phyloP scores from a whole-genome alignment of 2,888 invertebrate species.

The Polyommatus iphigenia region DNA sequence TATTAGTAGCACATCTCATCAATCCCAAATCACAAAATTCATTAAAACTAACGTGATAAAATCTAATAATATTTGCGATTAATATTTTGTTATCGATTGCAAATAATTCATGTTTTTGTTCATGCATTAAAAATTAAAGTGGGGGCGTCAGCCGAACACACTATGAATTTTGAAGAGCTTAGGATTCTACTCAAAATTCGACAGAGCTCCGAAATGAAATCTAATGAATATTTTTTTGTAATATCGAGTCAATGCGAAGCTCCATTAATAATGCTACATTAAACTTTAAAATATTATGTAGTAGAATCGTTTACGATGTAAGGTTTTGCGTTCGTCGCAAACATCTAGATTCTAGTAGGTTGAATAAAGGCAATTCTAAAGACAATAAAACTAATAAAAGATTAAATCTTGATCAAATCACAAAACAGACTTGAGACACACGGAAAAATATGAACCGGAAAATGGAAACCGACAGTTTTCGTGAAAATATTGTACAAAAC shows the following conservation, averaged over 20 bases:
- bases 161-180: not conserved
- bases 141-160: not conserved
- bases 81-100: not conserved
- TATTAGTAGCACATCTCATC: too few relatives aligned
- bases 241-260: too few relatives aligned
- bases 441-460: slow-evolving; percentile 27
- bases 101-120: not conserved
- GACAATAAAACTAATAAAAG: not conserved
- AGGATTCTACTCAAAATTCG: not conserved
- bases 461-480: slow-evolving; percentile 19
- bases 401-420: slow-evolving; percentile 18
- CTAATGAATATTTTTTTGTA: not conserved
- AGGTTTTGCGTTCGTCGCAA: not conserved
- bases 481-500: slow-evolving; percentile 22
- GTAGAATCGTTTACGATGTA: too few relatives aligned
- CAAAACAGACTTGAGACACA: slow-evolving; percentile 15
- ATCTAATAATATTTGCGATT: not conserved
- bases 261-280: too few relatives aligned
- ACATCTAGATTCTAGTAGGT: not conserved
- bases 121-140: not conserved
- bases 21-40: too few relatives aligned
- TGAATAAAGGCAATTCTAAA: not conserved
- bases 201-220: not conserved
- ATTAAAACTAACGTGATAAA: not conserved
- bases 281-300: not conserved